Conservation (phyloP, 2,113 vertebrate genomes). For the Piprites chloris region DNA sequence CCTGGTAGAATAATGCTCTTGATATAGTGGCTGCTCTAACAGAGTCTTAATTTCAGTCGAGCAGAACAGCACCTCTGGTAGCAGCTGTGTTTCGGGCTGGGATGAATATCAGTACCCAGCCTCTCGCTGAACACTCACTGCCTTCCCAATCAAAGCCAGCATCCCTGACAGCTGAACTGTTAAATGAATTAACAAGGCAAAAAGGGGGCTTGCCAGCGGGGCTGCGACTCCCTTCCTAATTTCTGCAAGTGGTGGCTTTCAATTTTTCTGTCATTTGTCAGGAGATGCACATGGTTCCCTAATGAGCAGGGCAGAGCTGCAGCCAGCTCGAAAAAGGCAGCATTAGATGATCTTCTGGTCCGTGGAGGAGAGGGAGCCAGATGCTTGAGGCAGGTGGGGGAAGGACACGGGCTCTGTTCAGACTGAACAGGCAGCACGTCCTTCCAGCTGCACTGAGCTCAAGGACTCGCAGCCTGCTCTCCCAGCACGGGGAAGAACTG, state of each 20-base stretch:
- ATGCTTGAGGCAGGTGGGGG: background rate
- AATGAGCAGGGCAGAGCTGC: constrained; percentile 44
- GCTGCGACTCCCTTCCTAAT: constrained; percentile 26
- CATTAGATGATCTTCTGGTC: background rate
- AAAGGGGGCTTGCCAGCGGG: constrained; percentile 13
- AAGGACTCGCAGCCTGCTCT: background rate
- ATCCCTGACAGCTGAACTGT: constrained; percentile 48
- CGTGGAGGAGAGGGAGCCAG: background rate
- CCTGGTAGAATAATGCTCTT: constrained; percentile 26
- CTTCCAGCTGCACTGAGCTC: background rate
- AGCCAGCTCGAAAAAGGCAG: background rate
- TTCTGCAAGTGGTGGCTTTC: constrained; percentile 45
- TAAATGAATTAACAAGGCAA: constrained; percentile 56
- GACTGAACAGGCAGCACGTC: background rate
- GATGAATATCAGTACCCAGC: constrained; percentile 29
- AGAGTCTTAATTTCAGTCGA: constrained; percentile 19
- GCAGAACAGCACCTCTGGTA: constrained; percentile 51
- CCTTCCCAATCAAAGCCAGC: constrained; percentile 38
- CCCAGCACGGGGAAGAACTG: background rate
- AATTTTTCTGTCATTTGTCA: constrained; percentile 37
- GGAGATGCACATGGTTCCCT: constrained; percentile 15
- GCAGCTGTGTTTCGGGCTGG: constrained; percentile 47
- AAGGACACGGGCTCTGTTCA: background rate
- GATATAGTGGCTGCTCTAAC: constrained; percentile 42
- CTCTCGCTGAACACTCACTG: background rate